phyloP scores from a whole-genome alignment of 2,888 invertebrate species.

The Phrixothrix hirtus region DNA sequence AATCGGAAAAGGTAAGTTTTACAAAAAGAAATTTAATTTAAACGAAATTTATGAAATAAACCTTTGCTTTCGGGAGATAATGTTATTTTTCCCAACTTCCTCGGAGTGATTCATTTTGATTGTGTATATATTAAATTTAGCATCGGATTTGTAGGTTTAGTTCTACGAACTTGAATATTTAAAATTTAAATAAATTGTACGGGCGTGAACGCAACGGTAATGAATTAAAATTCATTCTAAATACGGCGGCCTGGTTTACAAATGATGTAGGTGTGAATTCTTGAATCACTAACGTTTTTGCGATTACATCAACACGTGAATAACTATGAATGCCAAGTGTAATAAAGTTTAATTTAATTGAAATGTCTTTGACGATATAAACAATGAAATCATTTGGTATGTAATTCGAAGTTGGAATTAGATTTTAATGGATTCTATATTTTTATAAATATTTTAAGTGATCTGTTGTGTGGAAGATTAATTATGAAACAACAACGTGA shows the following conservation, averaged over 20 bases:
- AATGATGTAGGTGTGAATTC: neutral
- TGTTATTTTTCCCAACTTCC: no score
- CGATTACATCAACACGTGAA: neutral
- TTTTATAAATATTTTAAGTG: no score
- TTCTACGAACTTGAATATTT: no score
- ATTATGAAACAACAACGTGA: neutral
- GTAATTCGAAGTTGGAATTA: neutral
- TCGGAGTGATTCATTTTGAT: no score
- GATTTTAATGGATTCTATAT: no score
- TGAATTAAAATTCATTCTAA: neutral
- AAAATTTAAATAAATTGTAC: neutral
- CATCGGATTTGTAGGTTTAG: no score
- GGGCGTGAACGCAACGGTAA: neutral
- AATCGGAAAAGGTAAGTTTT: slow-evolving; percentile 51
- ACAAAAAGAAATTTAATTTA: no score
- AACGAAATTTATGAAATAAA: no score
- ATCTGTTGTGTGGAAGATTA: no score
- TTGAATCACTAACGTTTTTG: no score
- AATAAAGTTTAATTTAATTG: neutral
- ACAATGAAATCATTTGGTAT: neutral
- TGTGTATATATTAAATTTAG: no score
- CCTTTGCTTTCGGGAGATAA: no score
- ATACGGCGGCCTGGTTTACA: neutral
- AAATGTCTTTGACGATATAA: neutral
- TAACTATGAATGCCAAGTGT: neutral